These are phyloP conservation scores for Slavum lentiscoides DNA, from an alignment of 2,888 invertebrate genomes.

Conservation along the genomic window DNA sequence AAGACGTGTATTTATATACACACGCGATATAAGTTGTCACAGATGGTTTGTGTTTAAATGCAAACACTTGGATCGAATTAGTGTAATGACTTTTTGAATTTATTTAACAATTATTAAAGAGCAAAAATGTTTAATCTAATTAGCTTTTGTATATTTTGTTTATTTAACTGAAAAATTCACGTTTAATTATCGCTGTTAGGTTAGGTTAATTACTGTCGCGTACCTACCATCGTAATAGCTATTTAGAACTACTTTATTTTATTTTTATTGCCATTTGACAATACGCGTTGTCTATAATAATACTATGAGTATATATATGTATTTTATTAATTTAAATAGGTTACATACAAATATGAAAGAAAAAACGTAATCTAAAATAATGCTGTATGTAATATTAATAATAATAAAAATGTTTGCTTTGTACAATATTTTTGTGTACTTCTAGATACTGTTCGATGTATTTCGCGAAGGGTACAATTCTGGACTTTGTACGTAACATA, in stretches of 20 bases:
- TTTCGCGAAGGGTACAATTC: too few species aligned
- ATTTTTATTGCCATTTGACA: neutral
- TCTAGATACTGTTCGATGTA: too few species aligned
- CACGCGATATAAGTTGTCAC: slow-evolving; percentile 14
- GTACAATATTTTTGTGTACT: too few species aligned
- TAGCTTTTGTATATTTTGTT: neutral
- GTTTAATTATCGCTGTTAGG: slow-evolving; percentile 1
- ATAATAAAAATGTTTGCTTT: too few species aligned
- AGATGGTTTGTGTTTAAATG: slow-evolving; percentile 16
- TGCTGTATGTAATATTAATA: too few species aligned
- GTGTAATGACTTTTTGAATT: slow-evolving; percentile 21
- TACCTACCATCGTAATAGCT: neutral
- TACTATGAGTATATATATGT: too few species aligned
- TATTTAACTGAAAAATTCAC: slow-evolving; percentile 18
- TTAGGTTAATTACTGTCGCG: slow-evolving; percentile 8
- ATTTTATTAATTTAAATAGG: too few species aligned
- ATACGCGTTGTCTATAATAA: too few species aligned
- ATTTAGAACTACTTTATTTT: neutral
- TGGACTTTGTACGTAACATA: too few species aligned
- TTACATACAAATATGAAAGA: too few species aligned
- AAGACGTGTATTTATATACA: neutral
- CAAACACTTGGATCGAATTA: neutral
- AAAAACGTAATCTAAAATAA: too few species aligned
- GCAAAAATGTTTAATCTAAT: slow-evolving; percentile 16
- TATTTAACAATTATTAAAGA: slow-evolving; percentile 9